These are phyloP conservation scores for Cylas formicarius DNA, from an alignment of 1,140 invertebrate species.

Conservation along the genomic window DNA sequence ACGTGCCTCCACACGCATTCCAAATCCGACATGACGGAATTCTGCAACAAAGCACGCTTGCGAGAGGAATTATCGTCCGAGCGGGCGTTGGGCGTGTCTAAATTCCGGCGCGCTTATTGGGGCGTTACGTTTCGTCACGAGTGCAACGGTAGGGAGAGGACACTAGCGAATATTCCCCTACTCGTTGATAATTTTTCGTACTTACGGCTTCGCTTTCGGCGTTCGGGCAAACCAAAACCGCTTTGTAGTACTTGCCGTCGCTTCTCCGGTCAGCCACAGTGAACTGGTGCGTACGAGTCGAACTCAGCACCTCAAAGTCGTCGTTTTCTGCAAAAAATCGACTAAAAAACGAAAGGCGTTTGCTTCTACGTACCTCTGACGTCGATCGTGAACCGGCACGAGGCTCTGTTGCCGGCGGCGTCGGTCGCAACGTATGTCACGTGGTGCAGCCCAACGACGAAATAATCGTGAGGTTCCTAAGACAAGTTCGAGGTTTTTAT, in stretches of 20 bases:
- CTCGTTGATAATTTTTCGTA: no score
- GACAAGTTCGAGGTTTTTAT: no score
- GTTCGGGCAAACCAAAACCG: constrained; percentile 36
- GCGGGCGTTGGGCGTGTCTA: no score
- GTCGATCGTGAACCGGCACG: constrained; percentile 56
- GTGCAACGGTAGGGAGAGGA: no score
- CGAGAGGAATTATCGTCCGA: no score
- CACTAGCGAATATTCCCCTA: no score
- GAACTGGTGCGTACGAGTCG: not conserved
- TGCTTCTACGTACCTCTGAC: constrained; percentile 48
- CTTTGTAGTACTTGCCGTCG: constrained; percentile 22
- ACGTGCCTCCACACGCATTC: no score
- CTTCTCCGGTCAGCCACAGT: constrained; percentile 7
- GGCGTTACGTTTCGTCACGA: no score
- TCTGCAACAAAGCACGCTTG: no score
- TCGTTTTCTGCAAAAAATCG: constrained; percentile 19
- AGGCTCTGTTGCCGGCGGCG: constrained; percentile 51
- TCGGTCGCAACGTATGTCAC: constrained; percentile 59
- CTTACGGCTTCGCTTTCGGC: constrained; percentile 27
- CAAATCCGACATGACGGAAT: no score
- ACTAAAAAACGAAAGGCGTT: constrained; percentile 7
- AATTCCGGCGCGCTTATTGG: no score
- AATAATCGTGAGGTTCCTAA: constrained; percentile 53
- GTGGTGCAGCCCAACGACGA: constrained; percentile 52
- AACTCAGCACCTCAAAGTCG: constrained; percentile 16